A percentile compares a stretch with the other conserved stretches of the same genome.
Conservation (phyloP, 1,140 invertebrate genomes). For the Metopolophium dirhodum region DNA sequence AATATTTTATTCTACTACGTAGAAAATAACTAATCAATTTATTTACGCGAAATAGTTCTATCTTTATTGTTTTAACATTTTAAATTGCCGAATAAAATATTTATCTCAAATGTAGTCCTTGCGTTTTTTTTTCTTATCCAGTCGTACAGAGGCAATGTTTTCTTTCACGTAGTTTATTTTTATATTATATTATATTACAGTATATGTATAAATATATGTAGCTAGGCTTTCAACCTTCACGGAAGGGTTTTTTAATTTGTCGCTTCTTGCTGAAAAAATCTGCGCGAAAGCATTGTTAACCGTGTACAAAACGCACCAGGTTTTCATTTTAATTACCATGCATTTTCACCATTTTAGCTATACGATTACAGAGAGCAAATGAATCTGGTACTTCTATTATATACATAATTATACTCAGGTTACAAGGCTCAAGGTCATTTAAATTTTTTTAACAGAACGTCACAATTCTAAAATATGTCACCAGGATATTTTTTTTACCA, state of each 20-base stretch:
- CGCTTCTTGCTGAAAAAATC: not conserved
- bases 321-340: slow-evolving; percentile 7
- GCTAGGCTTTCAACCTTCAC: not conserved
- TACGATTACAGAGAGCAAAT: not conserved
- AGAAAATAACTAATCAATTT: too few species aligned
- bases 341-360: not conserved
- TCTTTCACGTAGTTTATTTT: not conserved
- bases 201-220: not conserved
- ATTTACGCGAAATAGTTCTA: too few species aligned
- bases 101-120: too few species aligned
- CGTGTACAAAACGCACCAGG: not conserved
- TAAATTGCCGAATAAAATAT: too few species aligned
- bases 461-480: not conserved
- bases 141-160: not conserved
- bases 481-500: not conserved
- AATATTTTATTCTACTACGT: too few species aligned
- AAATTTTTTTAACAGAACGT: not conserved
- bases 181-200: too few species aligned
- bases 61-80: too few species aligned
- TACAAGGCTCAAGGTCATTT: not conserved
- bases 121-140: not conserved
- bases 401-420: not conserved
- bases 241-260: slow-evolving; percentile 3
- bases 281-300: not conserved
- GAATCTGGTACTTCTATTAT: not conserved